Evolutionary conservation across 2,888 invertebrate species (phyloP), one percentile per base, ranked within the genome.

Genomic region (Agrochola lota): DNA sequence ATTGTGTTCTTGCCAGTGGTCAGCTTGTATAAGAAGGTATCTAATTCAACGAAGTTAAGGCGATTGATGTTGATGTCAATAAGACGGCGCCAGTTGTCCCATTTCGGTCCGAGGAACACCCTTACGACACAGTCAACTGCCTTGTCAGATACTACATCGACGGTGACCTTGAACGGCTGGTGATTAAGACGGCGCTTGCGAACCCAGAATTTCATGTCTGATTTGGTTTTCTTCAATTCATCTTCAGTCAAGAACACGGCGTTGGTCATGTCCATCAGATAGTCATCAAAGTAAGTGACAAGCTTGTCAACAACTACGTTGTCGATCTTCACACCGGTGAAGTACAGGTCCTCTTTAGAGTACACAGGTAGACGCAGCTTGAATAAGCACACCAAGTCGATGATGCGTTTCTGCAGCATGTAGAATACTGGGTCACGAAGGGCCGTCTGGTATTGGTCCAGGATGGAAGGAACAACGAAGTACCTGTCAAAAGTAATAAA

Each of bases 381-480:
- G 96, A 97, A 98, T 67, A 97, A 96, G 85, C 96, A 93, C 90
- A 97, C 97, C 68, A 97, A 95, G 81, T 97, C 93, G 64, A 97
- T 90, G 83, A 98, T 95, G 80, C 97, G 97, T 92, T 98, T 97
- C 91, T 97, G 97, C 77, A 98, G 94, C 85, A 97, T 97, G 93
- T 97, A 98, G 97, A 98, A 98, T 63, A 97, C 96, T 35, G 98
- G 98, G 91, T 98, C 98, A 85, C 98, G 97, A 85, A 98, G 94
- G 86, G 97, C 97, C 15, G 98, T 98, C 90, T 97, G 97, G 90
- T 97, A 97, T 85, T 97, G 96, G 88, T 98, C 97, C 85, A 98
- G 93, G 3, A 97, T 96, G 12, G 97, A 96, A 20, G 98, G 97
- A 9, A 95, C 91, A 5, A 97, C 94, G 84, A 97, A 97, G 90